These are phyloP conservation scores for Colistium nudipinnis DNA, from an alignment of 2,113 vertebrate genomes.

Conservation along the genomic window DNA sequence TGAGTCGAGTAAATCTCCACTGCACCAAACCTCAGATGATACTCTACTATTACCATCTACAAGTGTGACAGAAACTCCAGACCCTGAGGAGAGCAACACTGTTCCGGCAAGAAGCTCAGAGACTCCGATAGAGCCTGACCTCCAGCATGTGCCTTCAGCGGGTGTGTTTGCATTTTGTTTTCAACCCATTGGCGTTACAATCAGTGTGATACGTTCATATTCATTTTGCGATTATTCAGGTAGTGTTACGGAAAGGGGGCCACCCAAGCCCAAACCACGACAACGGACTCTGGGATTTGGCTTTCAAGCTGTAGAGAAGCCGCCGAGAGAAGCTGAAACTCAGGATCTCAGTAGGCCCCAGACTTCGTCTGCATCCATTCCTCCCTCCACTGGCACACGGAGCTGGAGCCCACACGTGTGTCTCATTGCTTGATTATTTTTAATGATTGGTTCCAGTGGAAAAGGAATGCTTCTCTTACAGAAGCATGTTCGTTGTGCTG, in stretches of 20 bases:
- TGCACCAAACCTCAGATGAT: slow-evolving; percentile 56
- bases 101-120: slow-evolving; percentile 44
- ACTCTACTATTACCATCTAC: slow-evolving; percentile 52
- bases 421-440: slow-evolving; percentile 2
- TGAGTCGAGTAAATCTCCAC: slow-evolving; percentile 46
- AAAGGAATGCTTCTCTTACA: neutral
- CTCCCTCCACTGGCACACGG: slow-evolving; percentile 54
- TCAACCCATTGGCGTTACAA: neutral
- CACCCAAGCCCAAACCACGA: slow-evolving; percentile 82
- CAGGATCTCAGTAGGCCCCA: slow-evolving; percentile 47
- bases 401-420: slow-evolving; percentile 71
- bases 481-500: slow-evolving; percentile 8
- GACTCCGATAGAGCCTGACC: slow-evolving; percentile 60
- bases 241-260: slow-evolving; percentile 55
- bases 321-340: slow-evolving; percentile 53
- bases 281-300: slow-evolving; percentile 75
- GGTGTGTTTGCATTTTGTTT: slow-evolving; percentile 69
- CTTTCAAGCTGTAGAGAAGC: slow-evolving; percentile 55
- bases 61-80: slow-evolving; percentile 35
- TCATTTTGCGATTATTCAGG: slow-evolving; percentile 53
- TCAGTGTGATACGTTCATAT: neutral
- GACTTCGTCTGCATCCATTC: slow-evolving; percentile 63
- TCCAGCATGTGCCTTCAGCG: slow-evolving; percentile 61
- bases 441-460: neutral
- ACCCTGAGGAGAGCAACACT: slow-evolving; percentile 19